phyloP scores from a whole-genome alignment of 2,113 vertebrate genomes.

The Podocnemis expansa region DNA sequence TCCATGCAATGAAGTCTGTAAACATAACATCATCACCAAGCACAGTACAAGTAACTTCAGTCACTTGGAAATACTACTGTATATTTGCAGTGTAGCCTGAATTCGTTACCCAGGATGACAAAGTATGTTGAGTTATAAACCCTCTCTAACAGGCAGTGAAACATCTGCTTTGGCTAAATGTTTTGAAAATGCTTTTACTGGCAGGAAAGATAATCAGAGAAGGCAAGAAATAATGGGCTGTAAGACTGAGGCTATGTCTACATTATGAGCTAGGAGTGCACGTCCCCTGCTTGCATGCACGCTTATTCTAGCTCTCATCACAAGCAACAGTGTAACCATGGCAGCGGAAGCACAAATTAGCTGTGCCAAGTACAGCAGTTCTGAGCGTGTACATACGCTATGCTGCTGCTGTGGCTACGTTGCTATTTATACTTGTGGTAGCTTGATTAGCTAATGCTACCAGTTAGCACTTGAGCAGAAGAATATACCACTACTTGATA shows the following conservation, averaged over 20 bases:
- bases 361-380: no score
- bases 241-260: constrained; percentile 42
- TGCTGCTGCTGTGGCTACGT: no score
- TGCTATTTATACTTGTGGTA: no score
- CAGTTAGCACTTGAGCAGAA: no score
- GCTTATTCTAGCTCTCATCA: not conserved
- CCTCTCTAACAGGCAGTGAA: not conserved
- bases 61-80: not conserved
- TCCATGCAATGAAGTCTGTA: constrained; percentile 70
- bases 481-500: no score
- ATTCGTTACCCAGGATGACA: not conserved
- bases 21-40: constrained; percentile 7
- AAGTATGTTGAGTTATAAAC: not conserved
- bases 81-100: not conserved
- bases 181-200: constrained; percentile 24
- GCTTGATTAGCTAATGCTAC: no score
- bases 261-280: not conserved
- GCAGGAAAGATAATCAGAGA: constrained; percentile 18
- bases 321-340: not conserved
- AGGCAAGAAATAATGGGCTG: constrained; percentile 49
- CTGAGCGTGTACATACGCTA: no score
- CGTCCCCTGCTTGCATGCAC: not conserved
- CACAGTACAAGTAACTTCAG: not conserved
- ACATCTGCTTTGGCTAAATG: not conserved
- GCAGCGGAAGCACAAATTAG: not conserved